Conservation (phyloP, 2,888 invertebrate species). For the Drosophila meridionalis region DNA sequence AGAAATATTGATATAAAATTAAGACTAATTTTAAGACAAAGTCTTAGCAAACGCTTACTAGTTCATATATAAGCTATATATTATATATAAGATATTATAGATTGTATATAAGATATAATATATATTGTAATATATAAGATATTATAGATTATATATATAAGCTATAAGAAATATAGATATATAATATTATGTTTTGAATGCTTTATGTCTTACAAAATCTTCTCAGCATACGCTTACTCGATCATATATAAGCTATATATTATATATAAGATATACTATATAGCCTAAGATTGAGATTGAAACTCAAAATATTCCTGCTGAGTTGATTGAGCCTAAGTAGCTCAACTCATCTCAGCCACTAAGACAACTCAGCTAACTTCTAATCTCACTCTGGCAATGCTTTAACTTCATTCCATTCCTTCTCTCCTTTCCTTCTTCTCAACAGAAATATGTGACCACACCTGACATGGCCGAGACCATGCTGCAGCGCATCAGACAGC, state of each 20-base stretch:
- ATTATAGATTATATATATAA: too few species aligned
- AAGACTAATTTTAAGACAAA: not conserved
- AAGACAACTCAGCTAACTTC: not conserved
- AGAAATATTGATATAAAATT: not conserved
- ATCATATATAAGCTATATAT: too few species aligned
- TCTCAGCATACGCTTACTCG: too few species aligned
- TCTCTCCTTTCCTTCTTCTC: not conserved
- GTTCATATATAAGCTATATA: not conserved
- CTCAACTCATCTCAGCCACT: not conserved
- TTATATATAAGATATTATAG: too few species aligned
- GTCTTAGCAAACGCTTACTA: not conserved
- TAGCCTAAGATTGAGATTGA: too few species aligned
- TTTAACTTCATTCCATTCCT: not conserved
- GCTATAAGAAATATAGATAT: too few species aligned
- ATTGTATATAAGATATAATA: too few species aligned
- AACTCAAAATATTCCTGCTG: not conserved
- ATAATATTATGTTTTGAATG: too few species aligned
- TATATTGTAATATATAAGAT: too few species aligned
- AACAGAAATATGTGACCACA: slow-evolving; percentile 82
- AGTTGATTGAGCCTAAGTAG: not conserved
- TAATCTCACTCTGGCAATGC: not conserved
- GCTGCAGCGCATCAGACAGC: slow-evolving; percentile 81
- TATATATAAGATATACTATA: too few species aligned
- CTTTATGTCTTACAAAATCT: too few species aligned
- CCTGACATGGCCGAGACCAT: slow-evolving; percentile 84